Base-by-base conservation (phyloP, 2,113 vertebrate species). In the Plotosus lineatus region DNA sequence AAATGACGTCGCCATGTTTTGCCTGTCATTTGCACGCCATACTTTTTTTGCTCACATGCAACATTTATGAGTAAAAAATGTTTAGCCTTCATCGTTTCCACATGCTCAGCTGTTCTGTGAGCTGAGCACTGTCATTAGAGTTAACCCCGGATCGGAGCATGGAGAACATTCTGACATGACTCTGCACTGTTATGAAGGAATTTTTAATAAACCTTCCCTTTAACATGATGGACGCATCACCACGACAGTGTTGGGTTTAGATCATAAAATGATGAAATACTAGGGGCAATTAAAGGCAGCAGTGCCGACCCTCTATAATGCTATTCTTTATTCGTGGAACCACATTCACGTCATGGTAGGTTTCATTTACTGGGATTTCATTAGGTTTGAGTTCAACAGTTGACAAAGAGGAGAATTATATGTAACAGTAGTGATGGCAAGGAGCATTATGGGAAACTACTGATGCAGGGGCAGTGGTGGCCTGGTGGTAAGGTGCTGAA, bases 11-110 rank as follows among this genome's bases (percentile, higher is more conserved):
- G 4, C 14, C 12, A 6, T 53, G 48, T 28, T 78, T 78, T 53
- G 36, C 77, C 77, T 78, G 42, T 68, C 61, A 28, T 50, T 78
- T 51, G 46, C 77, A 78, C 15, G 12, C 21, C 56, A 48, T n/a
- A 19, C 28, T 66, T 40, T 42, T 65, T 63, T 40, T 40, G 26
- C 26, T 61, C 26, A 11, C 14, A 46, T 42, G 40, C 28, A 77
- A 8, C 14, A n/a, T 28, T 75, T 3, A 55, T 61, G 12, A 31
- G 17, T 1, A 1, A 12, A 31, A 4, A 28, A 33, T 28, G 28
- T 60, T 14, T 31, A 8, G 8, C 53, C 23, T 55, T 26, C n/a
- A 28, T 14, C 5, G 56, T 31, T 60, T 14, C 60, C 60, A 63
- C 17, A 33, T 15, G 60, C 15, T 7, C 19, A 66, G 36, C 12